Conservation (phyloP, 2,888 invertebrate species). For the Cerceris rybyensis region DNA sequence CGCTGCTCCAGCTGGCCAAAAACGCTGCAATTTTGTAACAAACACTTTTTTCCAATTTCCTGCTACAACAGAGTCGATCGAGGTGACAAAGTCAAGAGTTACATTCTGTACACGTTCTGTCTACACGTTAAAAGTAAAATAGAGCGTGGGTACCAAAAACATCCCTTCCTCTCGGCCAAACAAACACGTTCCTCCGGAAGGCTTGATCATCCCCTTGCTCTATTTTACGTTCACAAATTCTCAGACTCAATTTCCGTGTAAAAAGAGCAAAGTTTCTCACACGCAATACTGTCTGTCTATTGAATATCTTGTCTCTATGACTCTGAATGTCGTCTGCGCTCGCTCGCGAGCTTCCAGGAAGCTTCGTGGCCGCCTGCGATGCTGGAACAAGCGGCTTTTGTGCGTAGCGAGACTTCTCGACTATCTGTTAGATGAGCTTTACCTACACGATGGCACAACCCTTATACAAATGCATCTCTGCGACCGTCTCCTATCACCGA, state of each 20-base stretch:
- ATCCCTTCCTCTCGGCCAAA: neutral
- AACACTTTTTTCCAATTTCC: too few relatives aligned
- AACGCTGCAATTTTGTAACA: too few relatives aligned
- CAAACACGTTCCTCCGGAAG: neutral
- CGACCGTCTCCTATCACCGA: neutral
- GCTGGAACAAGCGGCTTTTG: neutral
- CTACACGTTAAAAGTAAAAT: too few relatives aligned
- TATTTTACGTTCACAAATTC: neutral
- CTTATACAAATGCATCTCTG: neutral
- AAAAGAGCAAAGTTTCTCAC: too few relatives aligned
- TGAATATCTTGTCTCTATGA: too few relatives aligned
- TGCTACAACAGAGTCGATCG: too few relatives aligned
- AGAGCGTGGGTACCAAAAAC: too few relatives aligned
- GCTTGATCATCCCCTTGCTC: neutral
- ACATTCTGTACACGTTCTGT: too few relatives aligned
- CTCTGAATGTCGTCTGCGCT: neutral
- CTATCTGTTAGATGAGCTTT: constrained; percentile 14
- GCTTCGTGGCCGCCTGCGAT: constrained; percentile 5
- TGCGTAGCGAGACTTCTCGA: neutral
- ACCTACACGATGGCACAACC: neutral
- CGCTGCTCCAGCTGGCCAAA: too few relatives aligned
- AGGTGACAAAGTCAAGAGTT: too few relatives aligned
- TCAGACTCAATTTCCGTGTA: too few relatives aligned
- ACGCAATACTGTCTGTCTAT: too few relatives aligned
- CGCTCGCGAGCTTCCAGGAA: neutral